Percentiles rank a stretch among this genome's conserved stretches.
These are phyloP conservation scores for Campopleginae sp. DNA, from an alignment of 2,888 invertebrate species.

Conservation along the genomic window DNA sequence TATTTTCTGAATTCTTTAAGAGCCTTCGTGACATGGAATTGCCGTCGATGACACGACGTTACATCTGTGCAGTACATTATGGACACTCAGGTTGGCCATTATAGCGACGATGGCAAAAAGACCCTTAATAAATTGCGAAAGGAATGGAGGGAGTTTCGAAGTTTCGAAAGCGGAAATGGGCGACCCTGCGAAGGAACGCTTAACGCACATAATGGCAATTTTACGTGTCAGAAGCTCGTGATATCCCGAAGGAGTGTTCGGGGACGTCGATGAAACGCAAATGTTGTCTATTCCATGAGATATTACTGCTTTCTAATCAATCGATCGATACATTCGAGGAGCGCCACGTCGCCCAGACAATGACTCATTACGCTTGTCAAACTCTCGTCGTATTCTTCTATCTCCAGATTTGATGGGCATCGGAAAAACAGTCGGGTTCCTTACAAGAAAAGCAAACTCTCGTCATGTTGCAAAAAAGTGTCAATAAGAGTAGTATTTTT, in stretches of 20 bases:
- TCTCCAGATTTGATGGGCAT: not conserved
- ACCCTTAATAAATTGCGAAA: constrained; percentile 63
- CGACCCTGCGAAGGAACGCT: constrained; percentile 61
- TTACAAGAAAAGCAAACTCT: not conserved
- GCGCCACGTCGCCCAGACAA: constrained; percentile 31
- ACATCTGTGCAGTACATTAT: constrained; percentile 29
- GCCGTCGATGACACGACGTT: constrained; percentile 56
- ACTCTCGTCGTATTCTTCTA: constrained; percentile 4
- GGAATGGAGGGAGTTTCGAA: constrained; percentile 29
- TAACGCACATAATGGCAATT: constrained; percentile 74
- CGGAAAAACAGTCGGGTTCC: not conserved
- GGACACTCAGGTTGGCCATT: constrained; percentile 51
- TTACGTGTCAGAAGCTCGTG: constrained; percentile 75
- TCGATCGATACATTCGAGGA: constrained; percentile 54
- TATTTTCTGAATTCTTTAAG: constrained; percentile 58
- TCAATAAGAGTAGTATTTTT: not conserved
- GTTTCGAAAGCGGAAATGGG: constrained; percentile 32
- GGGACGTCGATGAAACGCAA: constrained; percentile 58
- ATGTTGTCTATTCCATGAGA: constrained; percentile 59
- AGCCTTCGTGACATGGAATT: constrained; percentile 63
- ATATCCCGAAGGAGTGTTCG: constrained; percentile 71
- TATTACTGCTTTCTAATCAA: constrained; percentile 43
- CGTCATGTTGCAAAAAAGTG: not conserved
- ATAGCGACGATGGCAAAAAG: constrained; percentile 54
- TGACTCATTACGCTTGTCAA: constrained; percentile 36